Conservation (phyloP, 2,113 vertebrate genomes). For the Spheniscus mendiculus region DNA sequence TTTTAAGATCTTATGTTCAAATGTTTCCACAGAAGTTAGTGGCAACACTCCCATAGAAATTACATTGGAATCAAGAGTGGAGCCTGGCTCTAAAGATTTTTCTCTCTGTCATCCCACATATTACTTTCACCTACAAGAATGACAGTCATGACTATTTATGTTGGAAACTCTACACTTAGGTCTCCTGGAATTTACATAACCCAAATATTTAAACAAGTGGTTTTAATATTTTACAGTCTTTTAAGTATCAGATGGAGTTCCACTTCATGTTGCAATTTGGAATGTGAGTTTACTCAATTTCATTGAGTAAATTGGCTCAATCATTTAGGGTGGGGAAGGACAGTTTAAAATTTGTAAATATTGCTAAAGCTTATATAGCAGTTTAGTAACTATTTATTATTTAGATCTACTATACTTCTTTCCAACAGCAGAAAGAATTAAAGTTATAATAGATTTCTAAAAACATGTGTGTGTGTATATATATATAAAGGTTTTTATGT, state of each 20-base stretch:
- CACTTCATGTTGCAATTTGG: neutral
- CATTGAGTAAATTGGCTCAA: neutral
- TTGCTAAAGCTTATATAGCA: neutral
- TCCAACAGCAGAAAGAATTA: neutral
- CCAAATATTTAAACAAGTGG: slow-evolving; percentile 44
- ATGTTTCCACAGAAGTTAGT: neutral
- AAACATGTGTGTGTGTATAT: accelerated
- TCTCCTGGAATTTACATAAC: slow-evolving; percentile 26
- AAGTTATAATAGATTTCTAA: neutral
- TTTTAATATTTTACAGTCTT: slow-evolving; percentile 26
- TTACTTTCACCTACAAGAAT: slow-evolving; percentile 19
- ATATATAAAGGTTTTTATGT: neutral
- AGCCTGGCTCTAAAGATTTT: neutral
- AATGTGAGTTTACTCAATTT: neutral
- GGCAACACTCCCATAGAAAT: neutral
- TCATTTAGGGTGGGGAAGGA: neutral
- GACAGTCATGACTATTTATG: slow-evolving; percentile 12
- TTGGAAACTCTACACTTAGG: neutral
- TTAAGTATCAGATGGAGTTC: neutral
- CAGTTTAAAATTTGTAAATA: neutral
- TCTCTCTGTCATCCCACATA: neutral
- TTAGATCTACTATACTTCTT: neutral
- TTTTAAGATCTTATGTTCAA: neutral
- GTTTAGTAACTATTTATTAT: neutral
- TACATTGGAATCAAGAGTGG: neutral